Conservation (phyloP, 30 jellyfish, hydroid and myxozoan genomes). For the Haliclystus octoradiatus region DNA sequence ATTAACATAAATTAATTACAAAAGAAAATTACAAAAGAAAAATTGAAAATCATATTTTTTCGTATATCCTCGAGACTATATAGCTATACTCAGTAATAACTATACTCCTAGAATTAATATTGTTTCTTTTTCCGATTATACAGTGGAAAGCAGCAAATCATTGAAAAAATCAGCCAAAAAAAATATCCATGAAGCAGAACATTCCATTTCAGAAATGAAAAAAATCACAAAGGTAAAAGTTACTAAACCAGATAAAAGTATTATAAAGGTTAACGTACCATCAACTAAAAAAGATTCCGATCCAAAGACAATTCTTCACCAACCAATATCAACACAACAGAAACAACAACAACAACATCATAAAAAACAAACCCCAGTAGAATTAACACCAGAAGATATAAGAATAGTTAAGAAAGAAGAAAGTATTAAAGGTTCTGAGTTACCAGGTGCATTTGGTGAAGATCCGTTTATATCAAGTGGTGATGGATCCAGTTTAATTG, state of each 20-base stretch:
- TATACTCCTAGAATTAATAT: too few relatives aligned
- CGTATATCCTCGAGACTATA: too few relatives aligned
- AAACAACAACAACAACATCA: neutral
- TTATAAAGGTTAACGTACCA: neutral
- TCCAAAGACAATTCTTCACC: too few relatives aligned
- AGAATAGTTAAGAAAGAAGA: slow-evolving; percentile 67
- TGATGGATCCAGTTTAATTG: slow-evolving; percentile 2
- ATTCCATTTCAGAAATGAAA: too few relatives aligned
- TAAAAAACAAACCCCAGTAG: slow-evolving; percentile 32
- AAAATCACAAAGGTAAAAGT: neutral
- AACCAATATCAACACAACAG: neutral
- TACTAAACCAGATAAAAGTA: neutral
- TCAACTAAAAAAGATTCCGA: neutral
- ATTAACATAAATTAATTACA: too few relatives aligned
- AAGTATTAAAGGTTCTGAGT: slow-evolving; percentile 52
- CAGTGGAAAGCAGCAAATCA: too few relatives aligned
- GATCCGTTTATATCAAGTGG: slow-evolving; percentile 53
- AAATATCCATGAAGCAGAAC: too few relatives aligned
- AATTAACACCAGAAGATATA: slow-evolving; percentile 76
- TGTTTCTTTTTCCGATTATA: too few relatives aligned
- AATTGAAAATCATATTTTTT: too few relatives aligned
- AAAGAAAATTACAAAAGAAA: too few relatives aligned
- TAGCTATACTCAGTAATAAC: too few relatives aligned
- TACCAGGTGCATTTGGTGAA: slow-evolving; percentile 97
- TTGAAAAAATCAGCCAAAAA: too few relatives aligned